Conservation (phyloP, 2,797 vertebrate genomes). For the Hemibagrus guttatus region DNA sequence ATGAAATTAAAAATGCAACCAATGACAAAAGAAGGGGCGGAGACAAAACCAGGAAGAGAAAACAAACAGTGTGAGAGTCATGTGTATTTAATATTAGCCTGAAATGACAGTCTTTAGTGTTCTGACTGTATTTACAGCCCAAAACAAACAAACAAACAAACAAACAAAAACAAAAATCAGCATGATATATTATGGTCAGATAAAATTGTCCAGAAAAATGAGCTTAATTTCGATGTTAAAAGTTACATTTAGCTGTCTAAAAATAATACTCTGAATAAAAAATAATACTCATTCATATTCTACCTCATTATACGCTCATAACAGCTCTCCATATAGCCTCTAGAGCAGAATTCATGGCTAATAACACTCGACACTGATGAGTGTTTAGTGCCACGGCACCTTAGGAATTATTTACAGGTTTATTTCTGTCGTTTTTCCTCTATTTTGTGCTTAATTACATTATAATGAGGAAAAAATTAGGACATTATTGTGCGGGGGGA, state of each 20-base stretch:
- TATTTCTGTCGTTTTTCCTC: conserved; percentile 30
- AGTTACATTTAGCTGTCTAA: not conserved
- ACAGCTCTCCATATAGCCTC: not conserved
- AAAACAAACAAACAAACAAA: not conserved
- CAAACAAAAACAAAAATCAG: not conserved
- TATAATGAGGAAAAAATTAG: conserved; percentile 54
- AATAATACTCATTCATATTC: not conserved
- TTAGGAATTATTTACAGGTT: not conserved
- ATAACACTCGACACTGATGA: not conserved
- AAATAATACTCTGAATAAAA: not conserved
- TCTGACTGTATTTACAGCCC: not conserved
- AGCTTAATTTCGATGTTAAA: not conserved
- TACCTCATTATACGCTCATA: not conserved
- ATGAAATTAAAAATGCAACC: not conserved
- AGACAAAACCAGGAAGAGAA: not conserved
- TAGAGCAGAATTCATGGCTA: not conserved
- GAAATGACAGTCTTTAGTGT: not conserved
- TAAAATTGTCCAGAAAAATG: not conserved
- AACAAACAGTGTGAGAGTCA: not conserved
- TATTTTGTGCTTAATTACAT: conserved; percentile 58
- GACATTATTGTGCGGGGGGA: not conserved
- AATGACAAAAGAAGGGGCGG: not conserved
- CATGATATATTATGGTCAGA: not conserved
- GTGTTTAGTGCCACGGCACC: not conserved
- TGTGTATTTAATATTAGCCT: not conserved